phyloP scores from a whole-genome alignment of 2,113 vertebrate species.

The Actenoides hombroni region DNA sequence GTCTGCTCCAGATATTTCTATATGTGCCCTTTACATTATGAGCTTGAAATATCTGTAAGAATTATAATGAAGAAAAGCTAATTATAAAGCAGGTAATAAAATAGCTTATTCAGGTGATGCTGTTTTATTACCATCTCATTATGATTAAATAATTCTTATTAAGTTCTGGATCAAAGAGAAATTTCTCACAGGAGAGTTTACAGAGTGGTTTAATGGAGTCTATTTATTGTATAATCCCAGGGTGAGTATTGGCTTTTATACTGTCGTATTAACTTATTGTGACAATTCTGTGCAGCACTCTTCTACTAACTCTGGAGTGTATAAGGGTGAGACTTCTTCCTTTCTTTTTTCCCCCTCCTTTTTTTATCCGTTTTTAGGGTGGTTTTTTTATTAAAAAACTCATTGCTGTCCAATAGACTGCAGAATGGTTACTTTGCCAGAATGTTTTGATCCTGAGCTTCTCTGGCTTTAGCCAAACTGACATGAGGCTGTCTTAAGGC shows the following conservation, averaged over 20 bases:
- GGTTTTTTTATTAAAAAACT: too few species aligned
- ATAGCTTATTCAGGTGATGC: conserved; percentile 75
- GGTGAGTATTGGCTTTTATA: conserved; percentile 61
- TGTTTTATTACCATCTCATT: conserved; percentile 76
- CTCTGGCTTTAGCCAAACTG: background rate
- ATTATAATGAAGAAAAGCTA: conserved; percentile 65
- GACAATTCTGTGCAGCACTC: background rate
- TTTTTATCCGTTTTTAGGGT: too few species aligned
- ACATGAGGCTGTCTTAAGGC: background rate
- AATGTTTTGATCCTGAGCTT: background rate
- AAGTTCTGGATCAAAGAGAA: conserved; percentile 73
- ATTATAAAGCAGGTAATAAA: conserved; percentile 73
- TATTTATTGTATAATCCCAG: conserved; percentile 70
- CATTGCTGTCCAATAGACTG: background rate
- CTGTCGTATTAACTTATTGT: conserved; percentile 59
- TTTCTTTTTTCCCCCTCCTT: background rate
- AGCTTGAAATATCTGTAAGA: conserved; percentile 49
- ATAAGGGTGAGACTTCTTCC: background rate
- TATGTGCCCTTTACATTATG: conserved; percentile 14
- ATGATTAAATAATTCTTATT: conserved; percentile 77
- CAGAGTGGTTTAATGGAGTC: conserved; percentile 72
- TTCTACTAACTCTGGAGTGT: background rate
- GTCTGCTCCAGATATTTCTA: background rate
- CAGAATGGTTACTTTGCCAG: background rate
- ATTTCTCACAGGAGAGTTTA: conserved; percentile 74